Conservation (phyloP, 2,888 invertebrate species). For the Euplexia lucipara region DNA sequence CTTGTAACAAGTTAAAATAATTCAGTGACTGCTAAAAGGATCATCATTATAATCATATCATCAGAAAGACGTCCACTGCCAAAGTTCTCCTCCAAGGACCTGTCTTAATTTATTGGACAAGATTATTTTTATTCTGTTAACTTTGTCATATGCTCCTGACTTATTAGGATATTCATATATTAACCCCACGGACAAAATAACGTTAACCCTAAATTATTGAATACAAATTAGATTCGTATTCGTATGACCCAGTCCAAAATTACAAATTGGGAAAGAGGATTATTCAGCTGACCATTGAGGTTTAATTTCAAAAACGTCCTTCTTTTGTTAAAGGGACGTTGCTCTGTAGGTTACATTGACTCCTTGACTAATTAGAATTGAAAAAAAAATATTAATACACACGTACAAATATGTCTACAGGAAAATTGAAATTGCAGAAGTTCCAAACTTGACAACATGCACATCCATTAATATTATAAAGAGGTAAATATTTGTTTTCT, state of each 20-base stretch:
- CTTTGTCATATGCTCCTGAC: background rate
- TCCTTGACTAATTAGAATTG: constrained; percentile 48
- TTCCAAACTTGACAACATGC: background rate
- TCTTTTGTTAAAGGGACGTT: background rate
- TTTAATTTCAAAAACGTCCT: constrained; percentile 23
- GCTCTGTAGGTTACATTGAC: constrained; percentile 32
- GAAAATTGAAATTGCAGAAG: constrained; percentile 8
- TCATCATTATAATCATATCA: too few relatives aligned
- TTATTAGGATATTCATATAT: constrained; percentile 2
- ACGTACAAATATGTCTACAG: too few relatives aligned
- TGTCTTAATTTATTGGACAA: too few relatives aligned
- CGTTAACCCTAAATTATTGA: constrained; percentile 19
- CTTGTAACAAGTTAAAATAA: too few relatives aligned
- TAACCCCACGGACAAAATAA: constrained; percentile 13
- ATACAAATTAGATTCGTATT: constrained; percentile 32
- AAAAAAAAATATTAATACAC: constrained; percentile 23
- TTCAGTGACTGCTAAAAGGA: too few relatives aligned
- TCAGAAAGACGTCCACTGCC: too few relatives aligned
- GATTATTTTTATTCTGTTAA: too few relatives aligned
- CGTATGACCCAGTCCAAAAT: background rate
- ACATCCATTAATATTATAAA: background rate
- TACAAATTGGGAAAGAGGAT: constrained; percentile 11
- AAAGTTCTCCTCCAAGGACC: too few relatives aligned
- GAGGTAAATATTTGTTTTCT: too few relatives aligned
- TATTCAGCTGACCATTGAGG: background rate